Evolutionary conservation across 2,888 invertebrate genomes (phyloP).

Genomic region (Clanis bilineata): DNA sequence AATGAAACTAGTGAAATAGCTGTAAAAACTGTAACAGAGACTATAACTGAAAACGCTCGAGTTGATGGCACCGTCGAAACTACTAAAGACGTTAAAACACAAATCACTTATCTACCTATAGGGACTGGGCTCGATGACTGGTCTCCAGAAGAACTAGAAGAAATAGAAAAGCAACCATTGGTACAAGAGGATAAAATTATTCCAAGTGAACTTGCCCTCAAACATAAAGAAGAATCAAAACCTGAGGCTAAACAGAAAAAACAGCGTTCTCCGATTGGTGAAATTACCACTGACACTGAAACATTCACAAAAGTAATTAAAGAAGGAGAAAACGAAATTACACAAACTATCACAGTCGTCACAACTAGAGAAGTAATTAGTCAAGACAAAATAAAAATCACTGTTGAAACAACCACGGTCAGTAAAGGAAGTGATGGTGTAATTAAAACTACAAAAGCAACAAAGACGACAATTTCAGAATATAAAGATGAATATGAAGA

Average conservation of each 20-base stretch:
- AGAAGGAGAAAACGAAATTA: constrained; percentile 71
- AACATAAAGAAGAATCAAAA: constrained; percentile 43
- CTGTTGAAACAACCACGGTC: constrained; percentile 75
- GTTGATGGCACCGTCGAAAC: constrained; percentile 71
- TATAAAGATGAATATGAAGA: constrained; percentile 76
- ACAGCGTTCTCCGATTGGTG: constrained; percentile 71
- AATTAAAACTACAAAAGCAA: constrained; percentile 76
- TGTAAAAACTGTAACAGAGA: constrained; percentile 73
- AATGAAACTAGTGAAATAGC: constrained; percentile 64
- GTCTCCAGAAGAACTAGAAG: constrained; percentile 70
- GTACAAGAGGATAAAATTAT: constrained; percentile 46
- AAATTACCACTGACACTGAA: constrained; percentile 73
- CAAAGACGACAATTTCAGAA: constrained; percentile 77
- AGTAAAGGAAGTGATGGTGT: constrained; percentile 71
- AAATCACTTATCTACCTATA: constrained; percentile 73
- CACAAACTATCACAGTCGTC: constrained; percentile 74
- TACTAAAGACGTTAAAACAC: constrained; percentile 74
- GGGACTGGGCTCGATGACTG: constrained; percentile 73
- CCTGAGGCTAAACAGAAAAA: constrained; percentile 56
- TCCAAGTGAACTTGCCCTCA: constrained; percentile 43
- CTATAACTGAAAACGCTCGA: constrained; percentile 68
- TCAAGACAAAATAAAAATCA: constrained; percentile 74
- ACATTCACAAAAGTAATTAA: constrained; percentile 69
- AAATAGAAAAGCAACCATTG: constrained; percentile 60
- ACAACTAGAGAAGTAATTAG: constrained; percentile 76